Evolutionary conservation across 2,888 invertebrate species (phyloP).

Genomic region (Drosophila nr. perissopoda): DNA sequence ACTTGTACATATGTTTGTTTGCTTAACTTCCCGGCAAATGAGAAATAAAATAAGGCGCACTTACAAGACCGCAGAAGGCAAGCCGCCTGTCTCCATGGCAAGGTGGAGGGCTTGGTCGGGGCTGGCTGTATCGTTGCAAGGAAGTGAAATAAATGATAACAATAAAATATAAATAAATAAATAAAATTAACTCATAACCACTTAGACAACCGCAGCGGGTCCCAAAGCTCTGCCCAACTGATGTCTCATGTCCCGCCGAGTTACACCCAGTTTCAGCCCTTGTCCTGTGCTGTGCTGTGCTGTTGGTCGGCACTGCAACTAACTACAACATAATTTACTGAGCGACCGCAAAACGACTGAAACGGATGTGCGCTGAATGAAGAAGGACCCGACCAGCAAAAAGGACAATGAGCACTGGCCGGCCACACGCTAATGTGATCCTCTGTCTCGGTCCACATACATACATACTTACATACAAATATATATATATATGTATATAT

Average conservation of each 20-base stretch:
- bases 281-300: slow-evolving; percentile 4
- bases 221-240: slow-evolving; percentile 41
- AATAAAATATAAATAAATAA: slow-evolving; percentile 82
- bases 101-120: background rate
- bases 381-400: slow-evolving; percentile 19
- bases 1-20: slow-evolving; percentile 39
- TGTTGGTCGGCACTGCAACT: slow-evolving; percentile 53
- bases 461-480: background rate
- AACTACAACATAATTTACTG: slow-evolving; percentile 79
- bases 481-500: background rate
- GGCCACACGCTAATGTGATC: slow-evolving; percentile 53
- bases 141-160: slow-evolving; percentile 76
- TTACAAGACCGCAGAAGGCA: slow-evolving; percentile 37
- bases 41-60: slow-evolving; percentile 54
- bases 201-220: slow-evolving; percentile 66
- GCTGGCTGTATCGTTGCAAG: slow-evolving; percentile 3
- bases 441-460: slow-evolving; percentile 1
- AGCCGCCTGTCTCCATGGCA: background rate
- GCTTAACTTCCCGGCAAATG: slow-evolving; percentile 31
- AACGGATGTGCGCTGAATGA: slow-evolving; percentile 59
- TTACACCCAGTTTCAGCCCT: background rate
- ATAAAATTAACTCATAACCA: slow-evolving; percentile 82
- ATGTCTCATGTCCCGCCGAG: slow-evolving; percentile 43
- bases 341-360: slow-evolving; percentile 61
- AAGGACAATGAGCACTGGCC: slow-evolving; percentile 47